Conservation (phyloP, 1,140 invertebrate species). For the Nephotettix cincticeps region DNA sequence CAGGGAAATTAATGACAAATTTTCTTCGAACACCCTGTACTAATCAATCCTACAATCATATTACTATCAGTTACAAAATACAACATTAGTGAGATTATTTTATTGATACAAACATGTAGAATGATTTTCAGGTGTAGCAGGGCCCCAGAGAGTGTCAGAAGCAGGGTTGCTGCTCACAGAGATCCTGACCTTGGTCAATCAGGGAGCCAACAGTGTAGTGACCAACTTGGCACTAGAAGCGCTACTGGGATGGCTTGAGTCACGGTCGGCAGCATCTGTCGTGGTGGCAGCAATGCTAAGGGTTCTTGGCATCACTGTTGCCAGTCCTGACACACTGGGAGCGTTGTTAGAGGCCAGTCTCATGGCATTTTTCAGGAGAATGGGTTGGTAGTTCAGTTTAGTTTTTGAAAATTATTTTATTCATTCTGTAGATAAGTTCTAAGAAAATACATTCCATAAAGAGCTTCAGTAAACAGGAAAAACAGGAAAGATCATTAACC, state of each 20-base stretch:
- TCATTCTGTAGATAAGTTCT: too few relatives aligned
- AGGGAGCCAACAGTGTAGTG: slow-evolving; percentile 40
- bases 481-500: too few relatives aligned
- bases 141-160: slow-evolving; percentile 53
- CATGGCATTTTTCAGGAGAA: slow-evolving; percentile 50
- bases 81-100: too few relatives aligned
- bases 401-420: too few relatives aligned
- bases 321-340: slow-evolving; percentile 49
- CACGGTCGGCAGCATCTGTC: slow-evolving; percentile 51
- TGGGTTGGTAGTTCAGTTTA: slow-evolving; percentile 3
- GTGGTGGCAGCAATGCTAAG: slow-evolving; percentile 50
- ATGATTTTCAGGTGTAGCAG: slow-evolving; percentile 52
- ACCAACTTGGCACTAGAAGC: slow-evolving; percentile 37
- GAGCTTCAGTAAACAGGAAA: too few relatives aligned
- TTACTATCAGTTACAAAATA: too few relatives aligned
- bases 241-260: slow-evolving; percentile 44
- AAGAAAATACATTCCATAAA: too few relatives aligned
- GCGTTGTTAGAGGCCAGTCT: slow-evolving; percentile 53
- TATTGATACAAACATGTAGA: too few relatives aligned
- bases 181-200: slow-evolving; percentile 52
- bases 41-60: too few relatives aligned
- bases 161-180: slow-evolving; percentile 53
- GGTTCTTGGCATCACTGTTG: slow-evolving; percentile 49
- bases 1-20: too few relatives aligned
- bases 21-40: too few relatives aligned